These are phyloP conservation scores for Acanthurus leucopareius DNA, from an alignment of 2,797 vertebrate species.

Conservation along the genomic window DNA sequence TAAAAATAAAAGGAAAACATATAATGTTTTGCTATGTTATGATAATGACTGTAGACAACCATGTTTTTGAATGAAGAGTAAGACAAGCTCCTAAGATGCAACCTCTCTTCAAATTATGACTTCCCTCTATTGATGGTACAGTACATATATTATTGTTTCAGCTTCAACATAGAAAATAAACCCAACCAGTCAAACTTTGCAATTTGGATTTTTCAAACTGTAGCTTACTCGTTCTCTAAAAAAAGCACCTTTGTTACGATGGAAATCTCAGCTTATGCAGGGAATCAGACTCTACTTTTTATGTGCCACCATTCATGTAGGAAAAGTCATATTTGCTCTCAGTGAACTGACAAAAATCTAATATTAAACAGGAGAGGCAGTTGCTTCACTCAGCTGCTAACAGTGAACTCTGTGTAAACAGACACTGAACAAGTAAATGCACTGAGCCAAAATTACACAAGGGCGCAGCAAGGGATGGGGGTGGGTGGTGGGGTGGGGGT, in stretches of 20 bases:
- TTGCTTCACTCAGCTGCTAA: constrained; percentile 6
- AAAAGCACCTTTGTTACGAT: not conserved
- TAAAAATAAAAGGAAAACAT: constrained; percentile 10
- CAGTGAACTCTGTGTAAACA: constrained; percentile 22
- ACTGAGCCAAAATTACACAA: constrained; percentile 11
- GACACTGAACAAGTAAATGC: constrained; percentile 5
- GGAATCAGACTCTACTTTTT: not conserved
- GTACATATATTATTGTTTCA: not conserved
- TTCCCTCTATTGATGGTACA: not conserved
- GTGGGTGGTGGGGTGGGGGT: not conserved
- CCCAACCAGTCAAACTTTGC: not conserved
- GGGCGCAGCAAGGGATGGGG: not conserved
- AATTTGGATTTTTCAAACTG: not conserved
- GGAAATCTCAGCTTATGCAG: not conserved
- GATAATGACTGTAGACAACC: too few relatives aligned
- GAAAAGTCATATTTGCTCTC: constrained; percentile 9
- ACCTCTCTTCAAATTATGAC: not conserved
- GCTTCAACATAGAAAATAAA: not conserved
- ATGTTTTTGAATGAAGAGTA: not conserved
- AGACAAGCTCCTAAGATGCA: too few relatives aligned
- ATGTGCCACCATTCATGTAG: not conserved
- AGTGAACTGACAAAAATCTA: not conserved
- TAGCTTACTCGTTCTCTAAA: not conserved
- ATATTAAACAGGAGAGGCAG: not conserved
- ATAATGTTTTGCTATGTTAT: not conserved